These are phyloP conservation scores for Penaeus monodon DNA, from an alignment of 2,888 invertebrate species.

Conservation along the genomic window DNA sequence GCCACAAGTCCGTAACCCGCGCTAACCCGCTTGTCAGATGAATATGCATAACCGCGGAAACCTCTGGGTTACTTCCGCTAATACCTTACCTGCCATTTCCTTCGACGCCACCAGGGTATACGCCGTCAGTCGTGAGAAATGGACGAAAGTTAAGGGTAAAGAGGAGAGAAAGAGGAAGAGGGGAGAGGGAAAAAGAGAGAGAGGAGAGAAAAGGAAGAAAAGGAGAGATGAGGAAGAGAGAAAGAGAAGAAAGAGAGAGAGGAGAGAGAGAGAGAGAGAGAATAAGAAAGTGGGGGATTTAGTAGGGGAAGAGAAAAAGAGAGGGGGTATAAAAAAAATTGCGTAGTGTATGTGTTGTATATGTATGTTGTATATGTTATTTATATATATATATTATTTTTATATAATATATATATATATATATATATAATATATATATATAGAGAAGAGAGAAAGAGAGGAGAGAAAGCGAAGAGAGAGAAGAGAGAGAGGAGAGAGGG, in stretches of 20 bases:
- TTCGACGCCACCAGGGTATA: background rate
- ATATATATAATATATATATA: too few relatives aligned
- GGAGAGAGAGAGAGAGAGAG: background rate
- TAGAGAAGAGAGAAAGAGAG: background rate
- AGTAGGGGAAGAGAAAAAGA: background rate
- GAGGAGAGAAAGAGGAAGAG: background rate
- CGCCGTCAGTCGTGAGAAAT: background rate
- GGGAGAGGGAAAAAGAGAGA: background rate
- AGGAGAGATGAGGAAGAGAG: background rate
- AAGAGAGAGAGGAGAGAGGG: background rate
- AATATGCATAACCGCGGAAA: constrained; percentile 40
- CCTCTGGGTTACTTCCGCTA: constrained; percentile 24
- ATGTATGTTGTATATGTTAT: too few relatives aligned
- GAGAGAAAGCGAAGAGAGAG: background rate
- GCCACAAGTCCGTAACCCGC: background rate
- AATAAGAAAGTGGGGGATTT: too few relatives aligned
- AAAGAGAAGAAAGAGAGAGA: background rate
- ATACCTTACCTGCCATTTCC: background rate
- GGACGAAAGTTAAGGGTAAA: too few relatives aligned
- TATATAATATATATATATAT: too few relatives aligned
- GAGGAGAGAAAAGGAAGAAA: too few relatives aligned
- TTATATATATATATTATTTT: too few relatives aligned
- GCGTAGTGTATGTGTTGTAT: too few relatives aligned
- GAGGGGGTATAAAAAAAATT: too few relatives aligned
- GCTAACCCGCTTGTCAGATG: constrained; percentile 30